phyloP scores from a whole-genome alignment of 2,113 vertebrate species.

The Elgaria multicarinata region DNA sequence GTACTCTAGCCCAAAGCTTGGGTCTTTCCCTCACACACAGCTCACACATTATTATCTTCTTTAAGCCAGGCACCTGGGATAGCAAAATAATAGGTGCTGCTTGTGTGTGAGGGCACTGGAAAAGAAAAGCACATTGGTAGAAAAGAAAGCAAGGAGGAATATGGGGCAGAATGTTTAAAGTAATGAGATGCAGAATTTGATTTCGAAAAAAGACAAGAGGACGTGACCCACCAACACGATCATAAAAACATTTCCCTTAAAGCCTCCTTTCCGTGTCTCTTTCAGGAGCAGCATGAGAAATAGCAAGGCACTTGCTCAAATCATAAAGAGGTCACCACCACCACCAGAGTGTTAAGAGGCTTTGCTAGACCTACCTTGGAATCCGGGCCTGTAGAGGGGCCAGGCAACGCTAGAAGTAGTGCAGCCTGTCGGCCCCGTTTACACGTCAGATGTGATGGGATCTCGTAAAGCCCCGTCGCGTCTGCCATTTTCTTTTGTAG shows the following conservation, averaged over 20 bases:
- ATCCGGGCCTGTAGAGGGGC: too few relatives aligned
- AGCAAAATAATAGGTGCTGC: background rate
- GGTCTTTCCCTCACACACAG: too few relatives aligned
- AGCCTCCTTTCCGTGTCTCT: background rate
- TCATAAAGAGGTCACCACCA: background rate
- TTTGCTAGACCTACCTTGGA: too few relatives aligned
- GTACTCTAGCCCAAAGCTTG: background rate
- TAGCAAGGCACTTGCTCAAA: too few relatives aligned
- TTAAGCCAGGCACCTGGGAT: background rate
- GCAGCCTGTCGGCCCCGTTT: too few relatives aligned
- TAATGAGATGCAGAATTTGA: background rate
- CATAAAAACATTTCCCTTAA: background rate
- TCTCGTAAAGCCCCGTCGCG: too few relatives aligned
- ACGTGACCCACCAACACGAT: background rate
- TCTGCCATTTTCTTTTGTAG: too few relatives aligned
- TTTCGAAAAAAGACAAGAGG: background rate
- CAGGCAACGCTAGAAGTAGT: too few relatives aligned
- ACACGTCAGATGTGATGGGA: too few relatives aligned
- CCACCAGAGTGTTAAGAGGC: background rate
- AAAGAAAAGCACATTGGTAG: background rate
- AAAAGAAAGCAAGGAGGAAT: background rate
- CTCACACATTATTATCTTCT: too few relatives aligned
- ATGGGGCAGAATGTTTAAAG: background rate
- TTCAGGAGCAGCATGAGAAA: background rate
- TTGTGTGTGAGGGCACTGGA: background rate